Evolutionary conservation across 2,113 vertebrate genomes (phyloP).

Genomic region (Rhynchomys soricoides): DNA sequence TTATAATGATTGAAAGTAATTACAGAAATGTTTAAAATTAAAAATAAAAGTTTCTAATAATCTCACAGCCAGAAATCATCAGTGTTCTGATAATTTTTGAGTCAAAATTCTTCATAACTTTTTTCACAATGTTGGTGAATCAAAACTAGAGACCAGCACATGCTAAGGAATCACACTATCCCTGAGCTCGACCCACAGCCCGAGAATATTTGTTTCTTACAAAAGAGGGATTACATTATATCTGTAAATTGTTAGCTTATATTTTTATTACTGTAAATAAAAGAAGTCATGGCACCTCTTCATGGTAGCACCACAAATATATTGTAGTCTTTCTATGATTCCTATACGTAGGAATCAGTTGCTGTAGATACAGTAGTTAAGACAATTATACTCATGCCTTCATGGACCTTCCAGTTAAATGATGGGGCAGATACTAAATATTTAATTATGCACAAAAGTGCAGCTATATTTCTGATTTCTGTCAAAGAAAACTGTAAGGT

Average conservation of each 20-base stretch:
- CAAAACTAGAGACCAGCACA: neutral
- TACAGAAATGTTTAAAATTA: slow-evolving; percentile 11
- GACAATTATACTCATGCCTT: slow-evolving; percentile 5
- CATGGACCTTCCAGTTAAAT: slow-evolving; percentile 30
- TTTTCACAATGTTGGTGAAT: neutral
- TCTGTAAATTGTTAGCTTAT: neutral
- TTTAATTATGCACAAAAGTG: slow-evolving; percentile 45
- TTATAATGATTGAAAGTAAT: slow-evolving; percentile 45
- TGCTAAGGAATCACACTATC: neutral
- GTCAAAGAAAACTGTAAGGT: slow-evolving; percentile 13
- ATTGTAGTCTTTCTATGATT: slow-evolving; percentile 32
- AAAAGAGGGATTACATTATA: slow-evolving; percentile 5
- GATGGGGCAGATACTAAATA: neutral
- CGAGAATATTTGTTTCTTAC: neutral
- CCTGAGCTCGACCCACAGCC: neutral
- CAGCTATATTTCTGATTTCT: slow-evolving; percentile 20
- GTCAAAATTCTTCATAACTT: neutral
- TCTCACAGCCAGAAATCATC: neutral
- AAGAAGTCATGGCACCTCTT: slow-evolving; percentile 17
- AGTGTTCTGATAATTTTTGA: neutral
- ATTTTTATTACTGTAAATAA: neutral
- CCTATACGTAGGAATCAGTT: neutral
- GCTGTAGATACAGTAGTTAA: neutral
- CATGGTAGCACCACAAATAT: neutral
- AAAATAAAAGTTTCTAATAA: slow-evolving; percentile 17